Conservation (phyloP, 35 echinoderm and acorn worm genomes). For the Acanthaster planci region DNA sequence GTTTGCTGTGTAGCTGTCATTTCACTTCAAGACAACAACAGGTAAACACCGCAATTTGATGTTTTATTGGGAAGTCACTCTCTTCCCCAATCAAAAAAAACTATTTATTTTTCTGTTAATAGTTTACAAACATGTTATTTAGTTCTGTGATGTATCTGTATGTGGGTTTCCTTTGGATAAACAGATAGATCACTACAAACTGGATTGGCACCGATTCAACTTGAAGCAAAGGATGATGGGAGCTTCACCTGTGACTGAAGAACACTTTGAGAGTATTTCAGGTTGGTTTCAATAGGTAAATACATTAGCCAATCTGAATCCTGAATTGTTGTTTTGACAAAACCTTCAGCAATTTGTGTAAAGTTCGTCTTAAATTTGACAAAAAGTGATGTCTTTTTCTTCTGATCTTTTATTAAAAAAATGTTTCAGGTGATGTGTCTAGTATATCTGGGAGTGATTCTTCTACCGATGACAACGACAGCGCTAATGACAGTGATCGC, state of each 20-base stretch:
- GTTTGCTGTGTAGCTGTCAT: conserved; percentile 59
- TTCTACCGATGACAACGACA: not conserved
- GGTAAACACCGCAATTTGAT: conserved; percentile 25
- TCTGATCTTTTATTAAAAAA: too few relatives aligned
- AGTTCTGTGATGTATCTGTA: not conserved
- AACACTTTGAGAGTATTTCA: conserved; percentile 74
- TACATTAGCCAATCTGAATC: too few relatives aligned
- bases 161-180: conserved; percentile 18
- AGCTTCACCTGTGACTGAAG: conserved; percentile 51
- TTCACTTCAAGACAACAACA: conserved; percentile 73
- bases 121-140: too few relatives aligned
- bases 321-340: too few relatives aligned
- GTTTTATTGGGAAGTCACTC: not conserved
- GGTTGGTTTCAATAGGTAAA: conserved; percentile 34
- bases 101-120: not conserved
- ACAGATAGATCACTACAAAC: conserved; percentile 88
- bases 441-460: conserved; percentile 95
- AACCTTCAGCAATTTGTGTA: too few relatives aligned
- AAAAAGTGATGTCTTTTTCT: too few relatives aligned
- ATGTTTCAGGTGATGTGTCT: conserved; percentile 76
- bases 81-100: too few relatives aligned
- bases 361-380: too few relatives aligned
- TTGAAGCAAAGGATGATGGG: conserved; percentile 78
- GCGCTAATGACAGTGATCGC: conserved; percentile 35
- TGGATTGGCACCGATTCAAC: conserved; percentile 97